These are phyloP conservation scores for Smutsia gigantea DNA, from an alignment of 2,797 vertebrate genomes.

Conservation along the genomic window DNA sequence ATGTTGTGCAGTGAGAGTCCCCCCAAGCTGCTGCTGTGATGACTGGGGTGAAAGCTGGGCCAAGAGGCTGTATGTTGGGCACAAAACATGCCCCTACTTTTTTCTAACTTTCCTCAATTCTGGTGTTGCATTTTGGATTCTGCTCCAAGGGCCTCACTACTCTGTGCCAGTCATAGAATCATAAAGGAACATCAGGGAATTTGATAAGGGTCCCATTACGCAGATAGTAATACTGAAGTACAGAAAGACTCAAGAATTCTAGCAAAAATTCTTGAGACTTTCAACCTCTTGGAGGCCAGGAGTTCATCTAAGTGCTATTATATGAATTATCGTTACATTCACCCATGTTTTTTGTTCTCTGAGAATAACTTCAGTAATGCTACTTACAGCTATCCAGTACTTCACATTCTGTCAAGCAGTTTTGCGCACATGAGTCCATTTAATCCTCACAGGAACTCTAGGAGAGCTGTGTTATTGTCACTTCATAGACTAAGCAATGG, in stretches of 20 bases:
- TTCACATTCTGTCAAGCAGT: neutral
- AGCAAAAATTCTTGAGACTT: neutral
- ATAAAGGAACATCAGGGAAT: neutral
- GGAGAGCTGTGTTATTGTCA: neutral
- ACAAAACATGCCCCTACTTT: neutral
- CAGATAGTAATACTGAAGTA: neutral
- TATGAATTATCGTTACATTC: neutral
- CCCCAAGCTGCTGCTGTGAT: fast-evolving
- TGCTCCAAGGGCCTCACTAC: neutral
- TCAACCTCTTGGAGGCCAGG: neutral
- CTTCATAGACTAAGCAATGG: neutral
- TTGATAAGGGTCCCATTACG: neutral
- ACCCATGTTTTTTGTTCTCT: neutral
- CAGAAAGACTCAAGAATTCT: neutral
- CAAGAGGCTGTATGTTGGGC: neutral
- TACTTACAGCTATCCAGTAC: neutral
- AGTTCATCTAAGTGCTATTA: neutral
- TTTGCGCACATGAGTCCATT: neutral
- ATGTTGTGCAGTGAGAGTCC: neutral
- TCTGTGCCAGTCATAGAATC: neutral
- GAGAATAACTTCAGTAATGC: neutral
- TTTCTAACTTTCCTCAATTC: neutral
- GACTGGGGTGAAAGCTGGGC: too few species aligned
- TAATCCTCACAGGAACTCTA: neutral
- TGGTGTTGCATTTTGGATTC: neutral